Base-by-base conservation (phyloP, 2,888 invertebrate species). In the Julus scanicus region DNA sequence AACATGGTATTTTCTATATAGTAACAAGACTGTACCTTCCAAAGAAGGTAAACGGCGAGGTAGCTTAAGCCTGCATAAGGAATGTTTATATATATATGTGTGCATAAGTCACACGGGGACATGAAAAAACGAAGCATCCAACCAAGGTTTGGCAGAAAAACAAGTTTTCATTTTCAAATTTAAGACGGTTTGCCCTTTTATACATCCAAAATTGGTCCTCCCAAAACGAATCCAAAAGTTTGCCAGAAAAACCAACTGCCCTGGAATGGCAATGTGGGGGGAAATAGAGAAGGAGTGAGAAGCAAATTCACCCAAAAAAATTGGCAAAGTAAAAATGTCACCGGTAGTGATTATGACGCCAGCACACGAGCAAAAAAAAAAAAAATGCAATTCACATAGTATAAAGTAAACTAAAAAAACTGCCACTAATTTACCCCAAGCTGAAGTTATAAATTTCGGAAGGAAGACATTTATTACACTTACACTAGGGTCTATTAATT, bases 151-250 rank as follows among this genome's bases (percentile, higher is more conserved):
- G 57, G 57, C 57, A 57, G 57, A 57, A 57, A 57, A 57, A 57
- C 57, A 57, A 57, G 57, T 57, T n/a, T 57, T 57, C 57, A n/a
- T 57, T 57, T 57, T 57, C 57, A 57, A 57, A 57, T 57, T 57
- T 57, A 57, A 57, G 57, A 57, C n/a, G 17, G 57, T 57, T 57
- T 57, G 57, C 57, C 57, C 57, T 57, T n/a, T 57, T 57, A 57
- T 57, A n/a, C n/a, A 57, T 57, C 57, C 57, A 57, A 57, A n/a
- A 17, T n/a, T 57, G n/a, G n/a, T 57, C n/a, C 57, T 17, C 57
- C 57, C 57, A 57, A 57, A 57, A 57, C n/a, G 57, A n/a, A 57
- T 57, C 57, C 57, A 13, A 57, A 57, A 57, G 57, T n/a, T n/a
- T 57, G 57, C 57, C 57, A 57, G 57, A 57, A 57, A 57, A 57